Base-by-base conservation (phyloP, 2,888 invertebrate species). In the Lasiommata megera region DNA sequence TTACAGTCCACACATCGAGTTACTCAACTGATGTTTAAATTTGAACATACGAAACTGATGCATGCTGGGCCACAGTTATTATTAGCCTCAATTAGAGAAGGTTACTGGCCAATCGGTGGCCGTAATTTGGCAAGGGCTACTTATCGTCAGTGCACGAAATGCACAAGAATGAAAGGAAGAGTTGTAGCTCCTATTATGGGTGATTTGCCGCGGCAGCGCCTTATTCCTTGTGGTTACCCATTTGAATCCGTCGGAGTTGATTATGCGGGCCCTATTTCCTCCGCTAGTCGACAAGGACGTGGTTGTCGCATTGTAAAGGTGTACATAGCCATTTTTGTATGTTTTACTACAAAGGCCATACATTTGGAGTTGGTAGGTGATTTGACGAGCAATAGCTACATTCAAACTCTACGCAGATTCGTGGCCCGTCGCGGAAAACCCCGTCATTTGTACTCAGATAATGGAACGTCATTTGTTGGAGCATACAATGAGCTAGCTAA, bases 251-350 rank as follows among this genome's bases (percentile, higher is more conserved):
- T 57, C 0, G 69, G 63, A 0, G 40, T 67, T 0, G 66, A 67
- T 46, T 70, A 66, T 18, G 67, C 67, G 0, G 70, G 70, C 3
- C 67, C 66, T 1, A 58, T 64, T 1, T 36, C 31, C 16, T 50
- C 38, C 5, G 62, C 56, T 12, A 62, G 47, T 51, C 58, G 62
- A 23, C 54, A 62, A 36, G 56, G 64, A 31, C 63, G 65, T 36
- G 66, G 67, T 46, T 67, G 64, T 56, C 63, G 43, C 29, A 12
- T 69, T 1, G 57, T 65, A 14, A 65, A 61, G 16, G 51, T 54
- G 7, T 67, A 65, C 18, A 47, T 67, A 9, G 53, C 51, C 5
- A 40, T 64, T 31, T 64, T 65, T 29, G 38, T 67, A 14, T 67
- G 65, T 52, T 64, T 64, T 8, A 52, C 53, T 3, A 61, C 59